Evolutionary conservation across 2,888 invertebrate species (phyloP).

Genomic region (Sinopyrophorus schimmeli): DNA sequence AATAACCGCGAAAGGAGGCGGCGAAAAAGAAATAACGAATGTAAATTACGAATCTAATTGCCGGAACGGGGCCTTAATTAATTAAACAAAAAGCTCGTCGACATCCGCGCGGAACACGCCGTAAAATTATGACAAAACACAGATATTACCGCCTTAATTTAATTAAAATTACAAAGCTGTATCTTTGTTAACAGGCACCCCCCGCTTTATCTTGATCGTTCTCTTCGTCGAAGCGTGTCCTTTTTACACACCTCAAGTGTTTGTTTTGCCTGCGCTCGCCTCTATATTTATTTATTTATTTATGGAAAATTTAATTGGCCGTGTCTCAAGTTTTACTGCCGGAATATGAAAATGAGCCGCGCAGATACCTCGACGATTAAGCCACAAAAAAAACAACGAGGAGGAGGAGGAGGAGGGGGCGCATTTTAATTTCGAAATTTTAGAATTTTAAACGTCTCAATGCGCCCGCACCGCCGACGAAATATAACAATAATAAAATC

Average conservation of each 20-base stretch:
- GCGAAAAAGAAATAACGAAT: slow-evolving; percentile 36
- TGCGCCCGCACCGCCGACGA: slow-evolving; percentile 1
- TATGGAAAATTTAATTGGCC: slow-evolving; percentile 35
- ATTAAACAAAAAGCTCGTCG: slow-evolving; percentile 50
- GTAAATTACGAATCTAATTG: slow-evolving; percentile 43
- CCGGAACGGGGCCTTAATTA: slow-evolving; percentile 53
- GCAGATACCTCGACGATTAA: slow-evolving; percentile 13
- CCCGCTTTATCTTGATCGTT: slow-evolving; percentile 39
- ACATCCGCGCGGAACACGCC: slow-evolving; percentile 49
- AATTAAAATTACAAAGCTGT: slow-evolving; percentile 41
- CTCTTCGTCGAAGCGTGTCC: slow-evolving; percentile 39
- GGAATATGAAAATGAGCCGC: slow-evolving; percentile 26
- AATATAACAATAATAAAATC: slow-evolving; percentile 25
- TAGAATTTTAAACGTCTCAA: slow-evolving; percentile 6
- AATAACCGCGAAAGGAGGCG: slow-evolving; percentile 43
- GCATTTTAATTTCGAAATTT: not conserved
- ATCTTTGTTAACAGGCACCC: slow-evolving; percentile 40
- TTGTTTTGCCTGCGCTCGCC: slow-evolving; percentile 28
- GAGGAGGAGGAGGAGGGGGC: slow-evolving; percentile 3
- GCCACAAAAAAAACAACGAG: not conserved
- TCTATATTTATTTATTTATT: slow-evolving; percentile 36
- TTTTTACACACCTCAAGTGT: slow-evolving; percentile 33
- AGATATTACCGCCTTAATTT: slow-evolving; percentile 45
- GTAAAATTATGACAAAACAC: slow-evolving; percentile 52
- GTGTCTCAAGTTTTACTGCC: slow-evolving; percentile 19